Evolutionary conservation across 2,113 vertebrate species (phyloP).

Genomic region (Chaetodon trifascialis): DNA sequence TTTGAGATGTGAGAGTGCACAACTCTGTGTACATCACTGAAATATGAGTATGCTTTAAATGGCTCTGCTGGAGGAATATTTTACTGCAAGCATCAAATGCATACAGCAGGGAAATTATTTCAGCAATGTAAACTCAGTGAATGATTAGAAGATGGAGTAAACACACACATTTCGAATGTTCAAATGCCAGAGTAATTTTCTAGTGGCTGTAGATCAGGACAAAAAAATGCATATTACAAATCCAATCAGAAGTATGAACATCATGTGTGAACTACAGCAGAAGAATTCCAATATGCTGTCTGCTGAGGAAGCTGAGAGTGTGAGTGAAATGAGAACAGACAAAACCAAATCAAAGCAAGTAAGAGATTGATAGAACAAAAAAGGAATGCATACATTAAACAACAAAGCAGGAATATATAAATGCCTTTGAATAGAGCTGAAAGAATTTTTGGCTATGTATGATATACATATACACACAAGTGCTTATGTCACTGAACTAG

Average conservation of each 20-base stretch:
- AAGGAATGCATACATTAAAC: not conserved
- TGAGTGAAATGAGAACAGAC: not conserved
- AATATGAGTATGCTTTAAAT: not conserved
- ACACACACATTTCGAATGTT: not conserved
- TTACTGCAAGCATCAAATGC: not conserved
- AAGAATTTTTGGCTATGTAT: too few relatives aligned
- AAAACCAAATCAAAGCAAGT: not conserved
- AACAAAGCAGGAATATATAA: too few relatives aligned
- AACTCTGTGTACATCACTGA: slow-evolving; percentile 5
- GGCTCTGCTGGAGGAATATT: slow-evolving; percentile 19
- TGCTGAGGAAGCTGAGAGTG: not conserved
- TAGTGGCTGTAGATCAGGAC: not conserved
- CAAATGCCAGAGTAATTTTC: not conserved
- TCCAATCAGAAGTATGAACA: not conserved
- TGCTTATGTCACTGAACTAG: too few relatives aligned
- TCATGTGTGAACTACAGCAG: not conserved
- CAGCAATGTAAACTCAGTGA: not conserved
- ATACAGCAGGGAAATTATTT: not conserved
- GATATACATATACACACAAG: too few relatives aligned
- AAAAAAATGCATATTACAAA: not conserved
- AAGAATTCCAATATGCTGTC: not conserved
- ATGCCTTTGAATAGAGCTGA: too few relatives aligned
- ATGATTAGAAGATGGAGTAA: slow-evolving; percentile 4
- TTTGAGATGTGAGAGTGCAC: slow-evolving; percentile 25
- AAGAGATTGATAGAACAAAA: not conserved